A percentile compares a stretch with the other conserved stretches of the same genome.
Conservation (phyloP, 2,888 invertebrate species). For the Hirtodrosophila confusa region DNA sequence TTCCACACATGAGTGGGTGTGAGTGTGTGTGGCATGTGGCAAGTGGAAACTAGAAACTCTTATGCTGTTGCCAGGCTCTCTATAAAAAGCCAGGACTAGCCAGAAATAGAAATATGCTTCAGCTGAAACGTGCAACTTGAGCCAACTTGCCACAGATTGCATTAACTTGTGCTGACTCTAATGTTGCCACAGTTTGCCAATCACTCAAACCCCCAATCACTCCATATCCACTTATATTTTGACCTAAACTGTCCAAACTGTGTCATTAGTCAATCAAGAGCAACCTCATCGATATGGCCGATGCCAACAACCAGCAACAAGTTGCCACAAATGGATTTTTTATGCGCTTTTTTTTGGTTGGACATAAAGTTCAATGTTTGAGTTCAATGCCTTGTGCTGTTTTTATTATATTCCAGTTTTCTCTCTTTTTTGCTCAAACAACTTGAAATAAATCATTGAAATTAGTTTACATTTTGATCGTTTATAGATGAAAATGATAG, state of each 20-base stretch:
- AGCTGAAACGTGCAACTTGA: constrained; percentile 19
- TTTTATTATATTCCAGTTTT: constrained; percentile 14
- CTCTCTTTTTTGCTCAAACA: constrained; percentile 17
- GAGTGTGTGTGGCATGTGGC: constrained; percentile 10
- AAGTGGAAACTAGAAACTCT: background rate
- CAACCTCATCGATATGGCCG: constrained; percentile 26
- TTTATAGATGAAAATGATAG: constrained; percentile 18
- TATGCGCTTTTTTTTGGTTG: constrained; percentile 15
- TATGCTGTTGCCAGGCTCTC: background rate
- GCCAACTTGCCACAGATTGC: constrained; percentile 12
- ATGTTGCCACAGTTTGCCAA: constrained; percentile 24
- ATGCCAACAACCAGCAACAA: constrained; percentile 57
- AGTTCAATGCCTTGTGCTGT: constrained; percentile 58
- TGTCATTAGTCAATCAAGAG: constrained; percentile 57
- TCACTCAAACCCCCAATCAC: constrained; percentile 35
- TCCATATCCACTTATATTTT: constrained; percentile 38
- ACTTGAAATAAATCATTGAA: constrained; percentile 31
- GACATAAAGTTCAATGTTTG: constrained; percentile 55
- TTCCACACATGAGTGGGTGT: background rate
- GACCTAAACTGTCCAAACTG: constrained; percentile 53
- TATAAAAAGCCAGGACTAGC: constrained; percentile 30
- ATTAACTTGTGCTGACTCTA: constrained; percentile 1
- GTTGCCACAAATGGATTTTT: constrained; percentile 65
- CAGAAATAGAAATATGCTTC: constrained; percentile 9
- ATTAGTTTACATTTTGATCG: constrained; percentile 34